A percentile compares a stretch with the other conserved stretches of the same genome.
Conservation (phyloP, 2,113 vertebrate species). For the Neotoma lepida region DNA sequence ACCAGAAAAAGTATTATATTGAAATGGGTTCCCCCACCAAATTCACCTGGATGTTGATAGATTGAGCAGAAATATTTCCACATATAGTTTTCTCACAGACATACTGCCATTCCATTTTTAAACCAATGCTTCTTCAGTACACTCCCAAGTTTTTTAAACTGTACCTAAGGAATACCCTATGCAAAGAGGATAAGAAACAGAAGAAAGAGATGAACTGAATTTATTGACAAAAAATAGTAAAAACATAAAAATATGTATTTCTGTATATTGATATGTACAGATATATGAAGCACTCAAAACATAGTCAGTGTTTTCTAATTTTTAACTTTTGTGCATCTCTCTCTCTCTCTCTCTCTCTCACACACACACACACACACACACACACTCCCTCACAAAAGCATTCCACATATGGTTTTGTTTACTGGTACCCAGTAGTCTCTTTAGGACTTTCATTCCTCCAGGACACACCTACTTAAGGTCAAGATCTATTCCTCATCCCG, state of each 20-base stretch:
- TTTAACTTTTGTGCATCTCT: background rate
- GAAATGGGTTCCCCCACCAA: background rate
- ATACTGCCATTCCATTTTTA: slow-evolving; percentile 63
- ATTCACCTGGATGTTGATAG: slow-evolving; percentile 46
- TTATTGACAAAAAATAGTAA: slow-evolving; percentile 44
- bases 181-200: background rate
- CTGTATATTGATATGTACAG: background rate
- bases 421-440: background rate
- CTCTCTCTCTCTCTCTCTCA: background rate
- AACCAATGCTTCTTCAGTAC: slow-evolving; percentile 19
- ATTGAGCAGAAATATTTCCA: slow-evolving; percentile 65
- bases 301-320: background rate
- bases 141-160: slow-evolving; percentile 47
- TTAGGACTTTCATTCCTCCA: background rate
- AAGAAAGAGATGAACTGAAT: background rate
- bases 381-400: background rate
- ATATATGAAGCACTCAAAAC: background rate
- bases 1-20: slow-evolving; percentile 31
- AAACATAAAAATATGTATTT: background rate
- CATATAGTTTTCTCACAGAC: slow-evolving; percentile 56
- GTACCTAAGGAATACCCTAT: slow-evolving; percentile 4
- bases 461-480: background rate
- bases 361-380: background rate
- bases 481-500: background rate
- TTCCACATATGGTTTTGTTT: background rate